Percentiles rank a stretch among this genome's conserved stretches.
Evolutionary conservation across 2,113 vertebrate genomes (phyloP).

Genomic region (Jacana jacana): DNA sequence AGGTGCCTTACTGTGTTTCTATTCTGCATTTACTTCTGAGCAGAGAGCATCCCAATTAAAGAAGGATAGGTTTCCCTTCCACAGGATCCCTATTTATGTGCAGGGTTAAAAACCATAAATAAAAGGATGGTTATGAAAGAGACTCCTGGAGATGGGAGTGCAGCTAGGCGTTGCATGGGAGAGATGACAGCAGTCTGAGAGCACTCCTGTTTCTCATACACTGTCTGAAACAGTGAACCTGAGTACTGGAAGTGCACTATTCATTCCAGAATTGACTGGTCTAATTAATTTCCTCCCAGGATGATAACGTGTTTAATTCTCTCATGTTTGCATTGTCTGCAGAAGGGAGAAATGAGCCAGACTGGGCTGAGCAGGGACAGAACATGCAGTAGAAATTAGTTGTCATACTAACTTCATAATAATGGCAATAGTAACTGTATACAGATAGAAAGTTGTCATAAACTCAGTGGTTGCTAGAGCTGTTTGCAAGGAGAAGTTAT

Average conservation of each 20-base stretch:
- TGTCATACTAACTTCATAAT: background rate
- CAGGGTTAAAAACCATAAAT: background rate
- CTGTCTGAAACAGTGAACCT: background rate
- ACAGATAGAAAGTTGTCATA: too few relatives aligned
- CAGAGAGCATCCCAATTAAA: background rate
- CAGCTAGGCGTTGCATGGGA: background rate
- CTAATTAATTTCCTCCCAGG: background rate
- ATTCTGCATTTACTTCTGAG: background rate
- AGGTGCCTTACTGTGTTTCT: background rate
- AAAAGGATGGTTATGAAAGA: background rate
- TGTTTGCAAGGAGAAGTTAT: background rate
- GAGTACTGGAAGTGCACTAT: fast-evolving
- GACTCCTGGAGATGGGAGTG: background rate
- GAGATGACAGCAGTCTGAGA: background rate
- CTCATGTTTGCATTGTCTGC: background rate
- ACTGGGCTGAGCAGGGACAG: background rate
- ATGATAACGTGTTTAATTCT: background rate
- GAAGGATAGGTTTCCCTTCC: background rate
- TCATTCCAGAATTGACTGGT: background rate
- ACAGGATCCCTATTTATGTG: background rate
- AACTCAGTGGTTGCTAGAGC: background rate
- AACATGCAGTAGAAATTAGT: background rate
- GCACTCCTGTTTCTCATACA: fast-evolving
- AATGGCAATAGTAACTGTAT: too few relatives aligned
- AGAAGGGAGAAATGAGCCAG: background rate